A percentile compares a stretch with the other conserved stretches of the same genome.
phyloP scores from a whole-genome alignment of 2,888 invertebrate genomes.

The Drosophila diplacantha region DNA sequence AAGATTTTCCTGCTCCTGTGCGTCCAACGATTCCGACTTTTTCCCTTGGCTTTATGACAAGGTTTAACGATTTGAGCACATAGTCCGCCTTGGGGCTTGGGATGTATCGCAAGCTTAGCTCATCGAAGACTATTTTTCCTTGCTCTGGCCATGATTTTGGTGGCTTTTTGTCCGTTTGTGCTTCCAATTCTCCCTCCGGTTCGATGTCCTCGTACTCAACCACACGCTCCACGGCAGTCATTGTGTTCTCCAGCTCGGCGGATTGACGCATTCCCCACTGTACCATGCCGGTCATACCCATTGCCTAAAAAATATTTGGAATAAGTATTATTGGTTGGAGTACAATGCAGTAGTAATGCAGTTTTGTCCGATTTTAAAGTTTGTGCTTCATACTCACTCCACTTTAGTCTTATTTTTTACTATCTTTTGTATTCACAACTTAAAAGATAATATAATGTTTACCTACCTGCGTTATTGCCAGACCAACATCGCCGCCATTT shows the following conservation, averaged over 20 bases:
- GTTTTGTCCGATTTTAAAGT: no score
- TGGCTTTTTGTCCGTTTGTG: constrained; percentile 82
- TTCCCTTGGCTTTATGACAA: constrained; percentile 82
- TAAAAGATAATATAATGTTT: neutral
- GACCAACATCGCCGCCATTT: constrained; percentile 86
- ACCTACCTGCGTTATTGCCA: constrained; percentile 85
- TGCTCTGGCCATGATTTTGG: constrained; percentile 85
- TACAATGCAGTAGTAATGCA: neutral
- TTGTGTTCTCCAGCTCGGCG: constrained; percentile 91
- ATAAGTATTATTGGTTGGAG: neutral
- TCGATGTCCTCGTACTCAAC: constrained; percentile 82
- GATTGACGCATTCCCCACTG: constrained; percentile 95
- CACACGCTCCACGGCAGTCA: constrained; percentile 92
- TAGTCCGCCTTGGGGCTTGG: constrained; percentile 81
- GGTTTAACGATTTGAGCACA: constrained; percentile 85
- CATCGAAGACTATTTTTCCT: constrained; percentile 84
- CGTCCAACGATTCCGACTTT: constrained; percentile 86
- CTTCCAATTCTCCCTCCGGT: constrained; percentile 81
- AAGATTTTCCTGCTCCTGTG: constrained; percentile 86
- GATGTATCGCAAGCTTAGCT: constrained; percentile 85
- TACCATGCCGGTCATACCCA: constrained; percentile 84
- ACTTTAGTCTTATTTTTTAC: neutral
- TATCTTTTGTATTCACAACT: neutral
- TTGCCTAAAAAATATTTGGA: constrained; percentile 78
- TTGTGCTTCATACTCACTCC: neutral